Evolutionary conservation across 2,113 vertebrate species (phyloP), one percentile per base, ranked within the genome.

Genomic region (Pangasianodon gigas): DNA sequence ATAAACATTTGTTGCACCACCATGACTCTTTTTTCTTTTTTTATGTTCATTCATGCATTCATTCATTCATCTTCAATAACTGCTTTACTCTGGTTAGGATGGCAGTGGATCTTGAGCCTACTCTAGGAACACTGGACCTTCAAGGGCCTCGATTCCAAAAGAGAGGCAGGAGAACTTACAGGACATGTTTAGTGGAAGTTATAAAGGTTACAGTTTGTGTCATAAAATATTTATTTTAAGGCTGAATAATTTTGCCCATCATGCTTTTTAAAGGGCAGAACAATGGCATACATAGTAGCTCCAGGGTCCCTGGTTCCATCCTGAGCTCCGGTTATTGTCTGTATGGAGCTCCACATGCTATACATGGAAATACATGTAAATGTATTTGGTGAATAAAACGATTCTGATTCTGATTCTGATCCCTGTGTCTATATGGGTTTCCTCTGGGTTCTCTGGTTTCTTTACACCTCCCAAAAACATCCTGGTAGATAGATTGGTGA

Each of bases 41-140:
- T 71, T 16, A 21, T 6, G 65, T 84, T 84, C 6, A 62, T 84
- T 29, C 37, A 37, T 58, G 58, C 52, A 58, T 83, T 58, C 11
- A 84, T 84, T 85, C 32, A 85, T 48, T 85, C 84, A 67, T 82
- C 26, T n/a, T 54, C 51, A 44, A 18, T 74, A 41, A 41, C 71
- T 41, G 16, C 0, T 41, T 74, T 74, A 19, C 71, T 41, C 16
- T 41, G 37, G 18, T 41, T 37, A 41, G 37, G 69, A 19, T 19
- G 16, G 32, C 69, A 74, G 6, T 9, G 37, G 32, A 74, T 21
- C 18, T 74, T 41, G 6, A 74, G 37, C 6, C 32, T 74, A 41
- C 44, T 18, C 69, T 41, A 19, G 37, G 37, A 19, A 41, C 37
- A 8, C 37, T 74, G 71, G 32, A 41, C 19, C 62, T 65, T 41